Evolutionary conservation across 2,113 vertebrate species (phyloP).

Genomic region (Hippolais icterina): DNA sequence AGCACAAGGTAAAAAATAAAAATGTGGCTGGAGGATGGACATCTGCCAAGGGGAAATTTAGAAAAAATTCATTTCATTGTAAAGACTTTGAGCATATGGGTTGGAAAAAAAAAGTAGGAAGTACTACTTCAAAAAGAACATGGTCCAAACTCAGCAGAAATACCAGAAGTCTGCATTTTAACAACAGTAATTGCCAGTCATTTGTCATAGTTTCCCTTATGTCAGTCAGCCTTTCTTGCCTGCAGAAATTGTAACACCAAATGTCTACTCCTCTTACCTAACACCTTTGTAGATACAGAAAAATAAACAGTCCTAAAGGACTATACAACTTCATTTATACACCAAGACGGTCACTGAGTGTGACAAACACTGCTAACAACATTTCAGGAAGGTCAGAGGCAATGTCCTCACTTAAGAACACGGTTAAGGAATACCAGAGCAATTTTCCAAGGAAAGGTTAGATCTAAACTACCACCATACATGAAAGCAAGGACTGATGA

Average conservation of each 20-base stretch:
- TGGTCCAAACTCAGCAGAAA: not conserved
- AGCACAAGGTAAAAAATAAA: not conserved
- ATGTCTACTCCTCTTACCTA: not conserved
- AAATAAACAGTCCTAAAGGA: not conserved
- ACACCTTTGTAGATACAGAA: not conserved
- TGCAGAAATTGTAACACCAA: not conserved
- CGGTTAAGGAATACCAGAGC: not conserved
- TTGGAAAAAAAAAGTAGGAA: not conserved
- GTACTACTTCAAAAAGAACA: not conserved
- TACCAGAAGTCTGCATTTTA: not conserved
- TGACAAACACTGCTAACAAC: not conserved
- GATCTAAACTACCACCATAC: not conserved
- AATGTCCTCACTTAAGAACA: not conserved
- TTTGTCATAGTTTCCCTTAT: not conserved
- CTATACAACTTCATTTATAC: not conserved
- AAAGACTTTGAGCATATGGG: not conserved
- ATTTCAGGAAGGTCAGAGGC: not conserved
- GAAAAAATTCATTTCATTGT: not conserved
- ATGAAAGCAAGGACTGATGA: not conserved
- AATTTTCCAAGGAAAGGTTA: constrained; percentile 12
- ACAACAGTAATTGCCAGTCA: not conserved
- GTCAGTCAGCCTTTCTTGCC: not conserved
- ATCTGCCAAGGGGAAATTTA: not conserved
- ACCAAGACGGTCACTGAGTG: not conserved
- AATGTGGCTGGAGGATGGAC: not conserved